Evolutionary conservation across 2,113 vertebrate genomes (phyloP), one percentile per base, ranked within the genome.

Genomic region (Menura novaehollandiae): DNA sequence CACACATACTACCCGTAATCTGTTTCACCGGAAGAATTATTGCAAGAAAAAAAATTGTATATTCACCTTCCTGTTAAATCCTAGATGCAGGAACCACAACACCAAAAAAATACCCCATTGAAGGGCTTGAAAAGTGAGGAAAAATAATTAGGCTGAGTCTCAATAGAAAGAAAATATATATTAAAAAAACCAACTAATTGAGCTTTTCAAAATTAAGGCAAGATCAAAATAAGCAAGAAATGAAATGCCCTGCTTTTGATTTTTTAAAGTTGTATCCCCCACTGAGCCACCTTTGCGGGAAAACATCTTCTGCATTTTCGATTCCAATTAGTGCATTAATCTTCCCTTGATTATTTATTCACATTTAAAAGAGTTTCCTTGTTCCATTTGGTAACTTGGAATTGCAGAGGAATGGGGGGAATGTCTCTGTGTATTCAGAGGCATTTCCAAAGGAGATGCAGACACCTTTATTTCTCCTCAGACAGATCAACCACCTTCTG

Each of bases 181-280:
- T n/a, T n/a, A 35, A n/a, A 15, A 21, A 5, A 9, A 16, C 19
- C 30, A 69, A 32, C 11, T 88, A 74, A 85, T 8, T 30, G 67
- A 79, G 49, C 39, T 79, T 88, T 47, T 85, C 67, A 73, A 64
- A 88, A 85, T 68, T 47, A 90, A 87, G 44, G 49, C 20, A 92
- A 83, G 88, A 90, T 90, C 71, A 93, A 95, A 95, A 82, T 52
- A 59, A 85, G 74, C 13, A 85, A 64, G 71, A 63, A 67, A 35
- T 60, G 16, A 86, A 91, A 23, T 46, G 49, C 27, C 13, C 30
- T 20, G 66, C 35, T 88, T 91, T 89, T 73, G 43, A 51, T 73
- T 87, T 89, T 91, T 93, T 69, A 20, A 59, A 74, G 32, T 7
- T 79, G 7, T 22, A 76, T 63, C 49, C 35, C 91, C 82, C 53